Evolutionary conservation across 2,888 invertebrate species (phyloP).

Genomic region (Andrena marginata): DNA sequence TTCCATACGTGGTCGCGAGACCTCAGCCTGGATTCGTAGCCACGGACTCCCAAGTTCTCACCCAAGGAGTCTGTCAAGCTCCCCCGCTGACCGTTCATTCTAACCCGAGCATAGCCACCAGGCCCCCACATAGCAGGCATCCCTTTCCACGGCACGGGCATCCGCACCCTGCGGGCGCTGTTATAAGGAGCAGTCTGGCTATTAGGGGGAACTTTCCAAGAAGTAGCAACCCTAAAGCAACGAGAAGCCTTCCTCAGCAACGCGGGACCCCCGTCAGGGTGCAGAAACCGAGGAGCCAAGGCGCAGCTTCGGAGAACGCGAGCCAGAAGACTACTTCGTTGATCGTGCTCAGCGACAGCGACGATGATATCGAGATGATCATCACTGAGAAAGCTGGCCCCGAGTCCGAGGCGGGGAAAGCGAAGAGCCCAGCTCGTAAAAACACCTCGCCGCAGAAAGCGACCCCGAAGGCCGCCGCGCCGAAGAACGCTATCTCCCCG

Average conservation of each 20-base stretch:
- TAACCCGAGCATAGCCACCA: neutral
- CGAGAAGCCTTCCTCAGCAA: slow-evolving; percentile 30
- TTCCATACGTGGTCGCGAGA: slow-evolving; percentile 61
- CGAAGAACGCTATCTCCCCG: slow-evolving; percentile 73
- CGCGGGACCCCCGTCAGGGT: neutral
- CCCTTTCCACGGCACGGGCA: slow-evolving; percentile 26
- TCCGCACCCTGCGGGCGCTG: slow-evolving; percentile 70
- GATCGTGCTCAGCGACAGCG: slow-evolving; percentile 82
- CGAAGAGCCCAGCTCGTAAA: slow-evolving; percentile 15
- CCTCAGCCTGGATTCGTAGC: slow-evolving; percentile 40
- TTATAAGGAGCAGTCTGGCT: slow-evolving; percentile 62
- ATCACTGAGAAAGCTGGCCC: slow-evolving; percentile 71
- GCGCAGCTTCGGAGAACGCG: slow-evolving; percentile 13
- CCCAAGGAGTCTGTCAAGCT: slow-evolving; percentile 41
- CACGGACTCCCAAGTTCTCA: slow-evolving; percentile 21
- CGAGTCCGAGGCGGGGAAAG: slow-evolving; percentile 54
- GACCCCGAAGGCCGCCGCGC: slow-evolving; percentile 58
- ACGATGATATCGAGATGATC: slow-evolving; percentile 84
- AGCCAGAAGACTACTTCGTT: slow-evolving; percentile 77
- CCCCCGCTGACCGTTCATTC: neutral
- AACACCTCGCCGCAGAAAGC: slow-evolving; percentile 53
- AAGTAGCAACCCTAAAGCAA: neutral
- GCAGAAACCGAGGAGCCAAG: slow-evolving; percentile 1
- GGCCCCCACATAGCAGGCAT: slow-evolving; percentile 19
- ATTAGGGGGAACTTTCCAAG: slow-evolving; percentile 24